Percentiles rank a stretch among this genome's conserved stretches.
These are phyloP conservation scores for Tiphia femorata DNA, from an alignment of 2,888 invertebrate species.

Conservation along the genomic window DNA sequence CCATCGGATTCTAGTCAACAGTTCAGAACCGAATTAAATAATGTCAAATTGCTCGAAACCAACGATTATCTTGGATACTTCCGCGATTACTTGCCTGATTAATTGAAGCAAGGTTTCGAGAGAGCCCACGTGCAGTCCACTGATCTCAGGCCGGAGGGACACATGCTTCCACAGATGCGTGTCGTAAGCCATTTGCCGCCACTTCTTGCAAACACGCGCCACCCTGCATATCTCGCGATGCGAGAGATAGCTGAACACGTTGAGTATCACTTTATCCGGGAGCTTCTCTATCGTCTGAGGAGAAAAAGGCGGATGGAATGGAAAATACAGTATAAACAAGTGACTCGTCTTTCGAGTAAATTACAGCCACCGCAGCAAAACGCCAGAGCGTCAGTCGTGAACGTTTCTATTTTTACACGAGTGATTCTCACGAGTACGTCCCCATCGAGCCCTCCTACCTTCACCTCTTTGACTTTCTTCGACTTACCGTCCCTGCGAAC, in stretches of 20 bases:
- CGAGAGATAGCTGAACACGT: slow-evolving; percentile 93
- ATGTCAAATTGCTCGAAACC: no score
- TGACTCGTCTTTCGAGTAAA: no score
- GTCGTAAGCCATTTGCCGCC: slow-evolving; percentile 96
- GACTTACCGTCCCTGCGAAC: slow-evolving; percentile 85
- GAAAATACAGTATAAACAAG: no score
- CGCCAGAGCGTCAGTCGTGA: no score
- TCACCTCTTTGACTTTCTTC: not conserved
- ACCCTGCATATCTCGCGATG: slow-evolving; percentile 95
- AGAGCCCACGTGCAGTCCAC: slow-evolving; percentile 92
- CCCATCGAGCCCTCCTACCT: no score
- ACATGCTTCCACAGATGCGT: slow-evolving; percentile 96
- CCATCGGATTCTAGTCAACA: no score
- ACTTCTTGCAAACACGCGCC: slow-evolving; percentile 95
- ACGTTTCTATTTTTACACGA: no score
- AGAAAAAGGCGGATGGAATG: not conserved
- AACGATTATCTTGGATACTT: no score
- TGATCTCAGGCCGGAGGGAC: slow-evolving; percentile 95
- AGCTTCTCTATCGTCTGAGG: slow-evolving; percentile 93
- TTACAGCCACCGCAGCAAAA: no score
- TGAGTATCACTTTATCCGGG: slow-evolving; percentile 95
- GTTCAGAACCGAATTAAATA: no score
- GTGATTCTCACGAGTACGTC: no score
- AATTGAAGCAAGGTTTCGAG: slow-evolving; percentile 89
- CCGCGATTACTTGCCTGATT: slow-evolving; percentile 77